A percentile compares a stretch with the other conserved stretches of the same genome.
Conservation (phyloP, 1,140 invertebrate species). For the Drosophila truncata region DNA sequence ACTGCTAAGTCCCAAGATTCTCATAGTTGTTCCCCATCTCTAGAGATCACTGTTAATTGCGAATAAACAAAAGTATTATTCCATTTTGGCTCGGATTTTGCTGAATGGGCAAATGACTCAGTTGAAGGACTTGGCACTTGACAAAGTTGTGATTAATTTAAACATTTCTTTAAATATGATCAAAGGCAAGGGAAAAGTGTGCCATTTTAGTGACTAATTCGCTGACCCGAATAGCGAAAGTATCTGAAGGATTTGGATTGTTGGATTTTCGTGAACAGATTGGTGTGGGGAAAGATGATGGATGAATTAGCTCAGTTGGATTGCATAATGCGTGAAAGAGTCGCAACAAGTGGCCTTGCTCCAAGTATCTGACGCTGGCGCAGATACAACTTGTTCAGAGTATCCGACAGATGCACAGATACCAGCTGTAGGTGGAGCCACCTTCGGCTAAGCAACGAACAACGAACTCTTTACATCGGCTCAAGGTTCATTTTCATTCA, state of each 20-base stretch:
- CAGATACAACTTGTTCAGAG: constrained; percentile 33
- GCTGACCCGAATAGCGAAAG: constrained; percentile 33
- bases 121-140: constrained; percentile 38
- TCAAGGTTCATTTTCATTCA: constrained; percentile 17
- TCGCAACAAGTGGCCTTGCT: constrained; percentile 46
- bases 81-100: constrained; percentile 13
- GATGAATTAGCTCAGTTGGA: constrained; percentile 28
- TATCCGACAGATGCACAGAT: constrained; percentile 47
- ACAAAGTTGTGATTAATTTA: constrained; percentile 34
- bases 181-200: constrained; percentile 26
- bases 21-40: neutral
- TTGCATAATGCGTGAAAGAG: constrained; percentile 41
- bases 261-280: constrained; percentile 15
- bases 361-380: neutral
- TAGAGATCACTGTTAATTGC: constrained; percentile 7
- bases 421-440: constrained; percentile 52
- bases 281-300: constrained; percentile 21
- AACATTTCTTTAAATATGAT: constrained; percentile 31
- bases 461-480: constrained; percentile 26
- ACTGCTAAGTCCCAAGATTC: too few species aligned
- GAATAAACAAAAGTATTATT: constrained; percentile 14
- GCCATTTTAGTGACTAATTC: constrained; percentile 44
- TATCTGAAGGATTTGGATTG: constrained; percentile 35
- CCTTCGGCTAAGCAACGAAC: neutral
- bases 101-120: constrained; percentile 37